Conservation (phyloP, 2,113 vertebrate genomes). For the Bubo scandiacus region DNA sequence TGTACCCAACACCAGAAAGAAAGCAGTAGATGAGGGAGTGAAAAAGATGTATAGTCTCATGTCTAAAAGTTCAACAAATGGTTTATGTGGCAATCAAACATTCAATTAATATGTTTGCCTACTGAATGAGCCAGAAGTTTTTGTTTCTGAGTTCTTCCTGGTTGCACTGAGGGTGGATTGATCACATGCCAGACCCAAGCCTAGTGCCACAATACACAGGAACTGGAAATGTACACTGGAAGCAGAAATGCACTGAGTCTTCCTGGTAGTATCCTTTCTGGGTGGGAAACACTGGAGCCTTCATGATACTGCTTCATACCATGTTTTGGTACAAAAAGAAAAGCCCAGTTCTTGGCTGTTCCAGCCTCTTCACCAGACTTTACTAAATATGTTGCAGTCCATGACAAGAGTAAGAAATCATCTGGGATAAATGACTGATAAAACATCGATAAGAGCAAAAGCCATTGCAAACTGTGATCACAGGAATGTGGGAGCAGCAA, state of each 20-base stretch:
- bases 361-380: background rate
- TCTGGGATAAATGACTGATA: background rate
- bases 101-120: background rate
- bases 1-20: background rate
- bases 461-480: background rate
- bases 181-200: background rate
- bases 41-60: background rate
- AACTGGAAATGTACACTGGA: background rate
- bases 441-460: background rate
- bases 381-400: background rate
- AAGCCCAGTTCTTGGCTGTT: background rate
- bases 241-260: background rate
- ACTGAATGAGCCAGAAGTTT: background rate
- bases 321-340: background rate
- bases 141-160: background rate
- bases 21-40: background rate
- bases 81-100: background rate
- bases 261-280: too few relatives aligned
- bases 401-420: background rate
- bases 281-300: background rate
- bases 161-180: background rate
- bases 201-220: too few relatives aligned
- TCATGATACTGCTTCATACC: background rate
- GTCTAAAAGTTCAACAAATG: background rate
- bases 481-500: background rate